Evolutionary conservation across 2,797 vertebrate species (phyloP).

Genomic region (Pogonophryne albipinna): DNA sequence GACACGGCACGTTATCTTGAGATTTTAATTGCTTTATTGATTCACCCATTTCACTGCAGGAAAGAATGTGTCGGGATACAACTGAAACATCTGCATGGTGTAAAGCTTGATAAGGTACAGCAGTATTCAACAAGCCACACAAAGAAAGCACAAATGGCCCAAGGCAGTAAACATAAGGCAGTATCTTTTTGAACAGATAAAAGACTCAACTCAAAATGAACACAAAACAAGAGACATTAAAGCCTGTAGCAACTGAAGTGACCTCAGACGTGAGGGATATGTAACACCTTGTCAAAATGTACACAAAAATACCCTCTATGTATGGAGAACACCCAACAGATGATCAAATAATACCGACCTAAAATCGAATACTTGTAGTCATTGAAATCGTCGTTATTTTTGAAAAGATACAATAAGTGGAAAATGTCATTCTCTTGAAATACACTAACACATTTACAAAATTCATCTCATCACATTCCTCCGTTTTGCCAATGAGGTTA

Average conservation of each 20-base stretch:
- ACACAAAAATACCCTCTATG: background rate
- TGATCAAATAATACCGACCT: background rate
- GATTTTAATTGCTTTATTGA: conserved; percentile 62
- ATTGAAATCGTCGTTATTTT: background rate
- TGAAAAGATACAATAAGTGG: background rate
- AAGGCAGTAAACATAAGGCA: conserved; percentile 62
- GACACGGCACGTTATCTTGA: background rate
- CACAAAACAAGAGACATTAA: conserved; percentile 7
- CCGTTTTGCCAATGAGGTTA: too few relatives aligned
- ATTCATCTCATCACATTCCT: too few relatives aligned
- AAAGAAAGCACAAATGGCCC: conserved; percentile 45
- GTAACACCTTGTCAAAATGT: conserved; percentile 19
- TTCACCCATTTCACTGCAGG: conserved; percentile 9
- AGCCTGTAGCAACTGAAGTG: conserved; percentile 19
- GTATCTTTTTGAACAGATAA: conserved; percentile 11
- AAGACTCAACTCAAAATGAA: background rate
- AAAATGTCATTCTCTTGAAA: background rate
- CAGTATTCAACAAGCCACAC: conserved; percentile 29
- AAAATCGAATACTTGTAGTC: background rate
- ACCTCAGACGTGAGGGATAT: background rate
- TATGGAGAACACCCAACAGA: background rate
- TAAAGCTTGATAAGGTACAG: conserved; percentile 21
- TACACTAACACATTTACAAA: background rate
- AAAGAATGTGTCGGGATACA: conserved; percentile 14
- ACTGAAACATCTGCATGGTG: conserved; percentile 12